These are phyloP conservation scores for Aldabrachelys gigantea DNA, from an alignment of 2,113 vertebrate species.

Conservation along the genomic window DNA sequence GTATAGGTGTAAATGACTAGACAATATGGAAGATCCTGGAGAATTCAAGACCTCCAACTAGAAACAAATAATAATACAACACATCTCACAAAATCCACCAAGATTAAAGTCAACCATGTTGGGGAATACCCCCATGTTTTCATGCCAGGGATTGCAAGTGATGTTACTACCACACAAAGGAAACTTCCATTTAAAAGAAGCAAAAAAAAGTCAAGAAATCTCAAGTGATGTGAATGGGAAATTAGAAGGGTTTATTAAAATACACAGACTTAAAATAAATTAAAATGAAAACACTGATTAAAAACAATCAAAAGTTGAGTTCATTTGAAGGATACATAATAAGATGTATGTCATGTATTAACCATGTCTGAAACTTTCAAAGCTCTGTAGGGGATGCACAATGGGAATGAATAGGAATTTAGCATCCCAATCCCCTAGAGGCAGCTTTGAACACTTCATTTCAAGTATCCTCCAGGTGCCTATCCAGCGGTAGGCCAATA, in stretches of 20 bases:
- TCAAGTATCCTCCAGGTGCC: not conserved
- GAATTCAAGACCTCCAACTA: not conserved
- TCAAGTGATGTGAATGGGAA: not conserved
- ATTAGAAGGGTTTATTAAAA: not conserved
- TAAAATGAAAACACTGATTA: not conserved
- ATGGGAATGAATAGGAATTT: not conserved
- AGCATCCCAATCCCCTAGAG: not conserved
- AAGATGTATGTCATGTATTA: not conserved
- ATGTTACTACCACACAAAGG: not conserved
- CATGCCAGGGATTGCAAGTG: not conserved
- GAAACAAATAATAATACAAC: not conserved
- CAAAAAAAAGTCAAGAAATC: not conserved
- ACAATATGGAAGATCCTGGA: not conserved
- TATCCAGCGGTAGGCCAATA: not conserved
- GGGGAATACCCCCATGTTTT: not conserved
- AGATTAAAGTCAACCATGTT: not conserved
- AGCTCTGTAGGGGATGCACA: not conserved
- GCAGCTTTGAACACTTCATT: not conserved
- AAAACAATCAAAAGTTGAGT: fast-evolving
- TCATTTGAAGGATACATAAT: not conserved
- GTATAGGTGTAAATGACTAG: not conserved
- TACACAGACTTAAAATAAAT: not conserved
- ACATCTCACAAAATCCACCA: not conserved
- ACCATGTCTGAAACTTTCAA: not conserved
- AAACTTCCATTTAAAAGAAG: not conserved